Evolutionary conservation across 2,113 vertebrate species (phyloP).

Genomic region (Takifugu flavidus): DNA sequence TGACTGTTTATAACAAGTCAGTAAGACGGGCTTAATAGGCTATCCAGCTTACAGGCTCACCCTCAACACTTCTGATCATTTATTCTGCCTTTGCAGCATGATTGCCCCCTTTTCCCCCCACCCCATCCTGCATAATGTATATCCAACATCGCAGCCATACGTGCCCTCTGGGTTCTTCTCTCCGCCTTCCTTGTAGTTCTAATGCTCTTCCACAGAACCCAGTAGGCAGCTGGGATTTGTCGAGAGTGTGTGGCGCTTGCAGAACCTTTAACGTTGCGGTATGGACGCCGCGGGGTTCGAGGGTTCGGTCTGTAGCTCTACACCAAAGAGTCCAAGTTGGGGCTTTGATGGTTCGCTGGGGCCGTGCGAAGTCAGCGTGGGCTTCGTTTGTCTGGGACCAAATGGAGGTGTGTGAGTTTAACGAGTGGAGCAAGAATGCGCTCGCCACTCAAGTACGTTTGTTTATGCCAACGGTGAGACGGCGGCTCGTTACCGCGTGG

Average conservation of each 20-base stretch:
- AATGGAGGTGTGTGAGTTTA: no score
- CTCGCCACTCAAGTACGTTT: no score
- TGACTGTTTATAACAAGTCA: conserved; percentile 42
- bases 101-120: conserved; percentile 13
- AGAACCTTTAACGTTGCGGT: conserved; percentile 12
- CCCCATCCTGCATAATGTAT: conserved; percentile 57
- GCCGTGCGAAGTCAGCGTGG: no score
- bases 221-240: conserved; percentile 28
- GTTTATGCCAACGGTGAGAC: no score
- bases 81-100: conserved; percentile 6
- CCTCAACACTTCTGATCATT: conserved; percentile 35
- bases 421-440: no score
- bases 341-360: no score
- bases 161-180: conserved; percentile 46
- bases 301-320: background rate
- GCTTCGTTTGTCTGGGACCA: no score
- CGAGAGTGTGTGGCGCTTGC: conserved; percentile 3
- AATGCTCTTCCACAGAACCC: conserved; percentile 32
- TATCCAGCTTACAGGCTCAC: conserved; percentile 32
- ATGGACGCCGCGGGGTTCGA: conserved; percentile 2
- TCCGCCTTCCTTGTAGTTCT: conserved; percentile 46
- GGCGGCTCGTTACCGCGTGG: no score
- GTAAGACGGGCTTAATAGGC: conserved; percentile 45
- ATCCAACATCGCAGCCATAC: conserved; percentile 35
- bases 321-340: no score